These are phyloP conservation scores for Anthoptus insignis DNA, from an alignment of 2,888 invertebrate genomes.

Conservation along the genomic window DNA sequence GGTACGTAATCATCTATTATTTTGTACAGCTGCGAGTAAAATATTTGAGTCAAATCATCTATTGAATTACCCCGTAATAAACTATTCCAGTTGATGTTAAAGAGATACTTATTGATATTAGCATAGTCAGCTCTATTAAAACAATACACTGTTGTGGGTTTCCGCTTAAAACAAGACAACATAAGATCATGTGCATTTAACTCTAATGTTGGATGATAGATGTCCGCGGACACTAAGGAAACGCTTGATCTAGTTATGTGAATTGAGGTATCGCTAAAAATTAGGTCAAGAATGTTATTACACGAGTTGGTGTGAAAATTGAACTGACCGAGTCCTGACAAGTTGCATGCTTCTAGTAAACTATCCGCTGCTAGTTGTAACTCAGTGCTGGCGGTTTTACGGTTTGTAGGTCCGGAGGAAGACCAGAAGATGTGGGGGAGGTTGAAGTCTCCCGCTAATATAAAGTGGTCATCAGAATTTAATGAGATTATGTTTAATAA, in stretches of 20 bases:
- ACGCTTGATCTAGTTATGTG: neutral
- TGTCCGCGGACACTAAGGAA: neutral
- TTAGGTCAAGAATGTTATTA: neutral
- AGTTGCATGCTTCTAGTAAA: neutral
- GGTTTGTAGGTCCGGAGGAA: neutral
- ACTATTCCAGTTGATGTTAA: neutral
- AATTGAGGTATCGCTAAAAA: neutral
- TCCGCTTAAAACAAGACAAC: neutral
- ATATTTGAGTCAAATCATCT: slow-evolving; percentile 15
- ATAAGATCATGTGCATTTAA: neutral
- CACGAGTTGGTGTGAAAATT: neutral
- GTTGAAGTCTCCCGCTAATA: no score
- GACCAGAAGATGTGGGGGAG: no score
- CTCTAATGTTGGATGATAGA: neutral
- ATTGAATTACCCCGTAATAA: slow-evolving; percentile 8
- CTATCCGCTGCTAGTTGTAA: neutral
- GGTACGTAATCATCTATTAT: slow-evolving; percentile 3
- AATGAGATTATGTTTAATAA: no score
- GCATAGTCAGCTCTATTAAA: neutral
- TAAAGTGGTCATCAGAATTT: no score
- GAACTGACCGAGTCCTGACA: neutral
- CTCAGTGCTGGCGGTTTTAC: neutral
- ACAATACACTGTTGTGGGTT: neutral
- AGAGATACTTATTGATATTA: slow-evolving; percentile 12
- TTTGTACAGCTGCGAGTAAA: neutral